These are phyloP conservation scores for Ctenosaura bakeri DNA, from an alignment of 2,797 vertebrate species.

Conservation along the genomic window DNA sequence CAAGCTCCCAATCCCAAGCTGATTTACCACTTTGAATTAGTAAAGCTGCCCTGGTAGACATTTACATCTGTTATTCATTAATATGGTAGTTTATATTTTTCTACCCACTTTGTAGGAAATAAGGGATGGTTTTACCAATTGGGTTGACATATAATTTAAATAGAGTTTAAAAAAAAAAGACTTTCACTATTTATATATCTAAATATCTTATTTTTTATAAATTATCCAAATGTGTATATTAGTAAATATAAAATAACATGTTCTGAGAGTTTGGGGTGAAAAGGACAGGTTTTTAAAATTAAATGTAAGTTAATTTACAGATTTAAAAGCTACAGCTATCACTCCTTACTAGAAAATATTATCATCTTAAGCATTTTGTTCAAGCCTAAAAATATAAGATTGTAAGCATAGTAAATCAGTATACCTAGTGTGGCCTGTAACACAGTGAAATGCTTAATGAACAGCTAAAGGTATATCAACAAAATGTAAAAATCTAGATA, in stretches of 20 bases:
- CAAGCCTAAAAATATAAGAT: neutral
- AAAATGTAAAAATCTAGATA: neutral
- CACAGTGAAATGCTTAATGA: neutral
- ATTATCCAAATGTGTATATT: neutral
- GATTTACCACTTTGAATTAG: constrained; percentile 74
- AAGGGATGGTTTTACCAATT: neutral
- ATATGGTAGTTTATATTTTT: constrained; percentile 40
- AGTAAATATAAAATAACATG: neutral
- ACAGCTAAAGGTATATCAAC: neutral
- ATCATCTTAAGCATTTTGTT: neutral
- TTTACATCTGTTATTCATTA: constrained; percentile 64
- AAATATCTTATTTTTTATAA: neutral
- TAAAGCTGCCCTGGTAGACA: constrained; percentile 51
- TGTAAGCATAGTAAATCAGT: neutral
- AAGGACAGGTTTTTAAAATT: too few species aligned
- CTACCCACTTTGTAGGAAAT: neutral
- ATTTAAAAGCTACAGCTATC: neutral
- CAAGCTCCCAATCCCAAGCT: constrained; percentile 61
- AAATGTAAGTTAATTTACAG: constrained; percentile 1
- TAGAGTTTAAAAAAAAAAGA: constrained; percentile 9
- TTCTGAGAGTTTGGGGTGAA: neutral
- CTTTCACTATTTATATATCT: neutral
- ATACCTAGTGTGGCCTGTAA: neutral
- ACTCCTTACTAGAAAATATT: neutral
- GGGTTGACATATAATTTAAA: neutral